These are phyloP conservation scores for Metopia argyrocephala DNA, from an alignment of 2,888 invertebrate species.

Conservation along the genomic window DNA sequence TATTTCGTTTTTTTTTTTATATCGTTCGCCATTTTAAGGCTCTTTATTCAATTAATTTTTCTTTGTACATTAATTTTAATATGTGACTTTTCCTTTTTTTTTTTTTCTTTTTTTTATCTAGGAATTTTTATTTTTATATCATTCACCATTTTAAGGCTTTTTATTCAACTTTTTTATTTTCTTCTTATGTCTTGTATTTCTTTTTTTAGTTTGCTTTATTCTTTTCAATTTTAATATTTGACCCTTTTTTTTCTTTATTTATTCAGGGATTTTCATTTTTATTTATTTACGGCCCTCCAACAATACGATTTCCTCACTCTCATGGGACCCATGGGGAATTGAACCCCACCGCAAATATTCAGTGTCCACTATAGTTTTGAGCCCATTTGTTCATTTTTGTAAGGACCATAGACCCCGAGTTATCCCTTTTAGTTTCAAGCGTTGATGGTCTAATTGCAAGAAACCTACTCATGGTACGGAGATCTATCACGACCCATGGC, in stretches of 20 bases:
- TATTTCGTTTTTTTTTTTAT: background rate
- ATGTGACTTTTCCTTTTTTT: no score
- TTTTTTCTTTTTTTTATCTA: no score
- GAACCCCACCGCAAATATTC: background rate
- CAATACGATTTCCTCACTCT: background rate
- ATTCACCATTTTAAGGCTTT: background rate
- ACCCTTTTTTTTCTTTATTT: no score
- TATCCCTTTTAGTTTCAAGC: background rate
- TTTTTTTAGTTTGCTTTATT: no score
- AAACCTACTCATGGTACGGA: conserved; percentile 1
- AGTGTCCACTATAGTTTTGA: background rate
- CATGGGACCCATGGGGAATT: background rate
- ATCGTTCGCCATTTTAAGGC: background rate
- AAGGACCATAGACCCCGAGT: background rate
- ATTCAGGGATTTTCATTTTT: no score
- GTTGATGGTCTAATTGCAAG: background rate
- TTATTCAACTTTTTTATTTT: background rate
- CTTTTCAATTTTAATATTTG: no score
- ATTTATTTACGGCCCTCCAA: background rate
- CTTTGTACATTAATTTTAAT: no score
- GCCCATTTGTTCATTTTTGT: background rate
- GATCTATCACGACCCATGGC: background rate
- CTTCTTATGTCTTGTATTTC: no score
- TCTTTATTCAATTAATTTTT: no score
- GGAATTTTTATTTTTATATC: no score